phyloP scores from a whole-genome alignment of 2,113 vertebrate genomes.

The Charadrius vociferus region DNA sequence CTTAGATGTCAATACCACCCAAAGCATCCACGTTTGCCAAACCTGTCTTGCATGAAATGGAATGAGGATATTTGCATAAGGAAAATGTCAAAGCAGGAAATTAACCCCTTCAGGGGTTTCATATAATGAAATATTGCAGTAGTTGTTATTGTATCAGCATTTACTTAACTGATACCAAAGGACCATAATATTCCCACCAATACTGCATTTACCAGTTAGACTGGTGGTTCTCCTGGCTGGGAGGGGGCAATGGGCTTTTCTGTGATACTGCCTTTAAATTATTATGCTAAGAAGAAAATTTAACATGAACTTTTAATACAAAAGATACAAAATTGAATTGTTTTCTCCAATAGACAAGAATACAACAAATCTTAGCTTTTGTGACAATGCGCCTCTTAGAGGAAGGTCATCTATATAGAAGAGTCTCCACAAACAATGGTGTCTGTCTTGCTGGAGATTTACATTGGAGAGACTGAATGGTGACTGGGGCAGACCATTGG shows the following conservation, averaged over 20 bases:
- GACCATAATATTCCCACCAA: background rate
- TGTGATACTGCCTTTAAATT: background rate
- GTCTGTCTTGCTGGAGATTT: background rate
- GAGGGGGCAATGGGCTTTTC: background rate
- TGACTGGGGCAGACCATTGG: background rate
- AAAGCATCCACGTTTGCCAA: constrained; percentile 34
- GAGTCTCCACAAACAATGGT: background rate
- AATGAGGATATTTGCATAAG: background rate
- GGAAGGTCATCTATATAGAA: background rate
- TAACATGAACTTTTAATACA: background rate
- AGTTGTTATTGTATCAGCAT: background rate
- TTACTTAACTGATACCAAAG: background rate
- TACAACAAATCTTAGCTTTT: background rate
- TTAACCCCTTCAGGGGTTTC: background rate
- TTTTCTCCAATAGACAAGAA: background rate
- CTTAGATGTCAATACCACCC: constrained; percentile 28
- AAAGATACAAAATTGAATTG: background rate
- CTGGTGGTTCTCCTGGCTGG: background rate
- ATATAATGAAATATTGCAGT: background rate
- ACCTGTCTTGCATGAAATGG: constrained; percentile 4
- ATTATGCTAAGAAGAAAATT: background rate
- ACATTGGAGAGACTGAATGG: background rate
- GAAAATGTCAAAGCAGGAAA: constrained; percentile 34
- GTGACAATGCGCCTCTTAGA: background rate
- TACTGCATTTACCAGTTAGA: background rate